Conservation (phyloP, 2,797 vertebrate genomes). For the Crenichthys baileyi region DNA sequence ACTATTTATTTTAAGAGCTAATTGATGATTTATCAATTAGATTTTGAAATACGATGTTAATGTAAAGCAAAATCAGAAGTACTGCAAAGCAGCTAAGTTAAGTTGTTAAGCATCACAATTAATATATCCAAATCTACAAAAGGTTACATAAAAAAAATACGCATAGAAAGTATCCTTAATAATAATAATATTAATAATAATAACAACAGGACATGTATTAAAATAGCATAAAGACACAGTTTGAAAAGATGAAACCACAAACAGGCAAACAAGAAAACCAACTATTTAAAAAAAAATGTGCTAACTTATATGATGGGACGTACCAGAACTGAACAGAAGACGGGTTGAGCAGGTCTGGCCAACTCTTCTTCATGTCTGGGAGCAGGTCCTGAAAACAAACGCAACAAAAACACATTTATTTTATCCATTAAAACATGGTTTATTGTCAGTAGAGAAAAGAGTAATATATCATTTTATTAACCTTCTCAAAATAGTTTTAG, state of each 20-base stretch:
- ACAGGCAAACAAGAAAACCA: background rate
- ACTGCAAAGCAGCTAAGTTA: background rate
- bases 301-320: background rate
- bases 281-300: background rate
- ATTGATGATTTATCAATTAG: too few relatives aligned
- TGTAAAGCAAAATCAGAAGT: background rate
- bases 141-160: background rate
- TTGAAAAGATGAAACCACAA: background rate
- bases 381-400: slow-evolving; percentile 77
- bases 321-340: slow-evolving; percentile 77
- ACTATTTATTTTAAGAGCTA: too few relatives aligned
- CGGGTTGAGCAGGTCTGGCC: slow-evolving; percentile 78
- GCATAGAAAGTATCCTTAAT: background rate
- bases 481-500: background rate
- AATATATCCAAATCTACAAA: background rate
- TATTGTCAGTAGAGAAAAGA: background rate
- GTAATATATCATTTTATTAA: background rate
- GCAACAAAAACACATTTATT: background rate
- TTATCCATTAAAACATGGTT: background rate
- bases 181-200: background rate
- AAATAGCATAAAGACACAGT: background rate
- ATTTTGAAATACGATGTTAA: background rate
- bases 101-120: background rate
- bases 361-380: slow-evolving; percentile 80
- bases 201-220: background rate